phyloP scores from a whole-genome alignment of 2,797 vertebrate genomes.

The Enteromius viviparus region DNA sequence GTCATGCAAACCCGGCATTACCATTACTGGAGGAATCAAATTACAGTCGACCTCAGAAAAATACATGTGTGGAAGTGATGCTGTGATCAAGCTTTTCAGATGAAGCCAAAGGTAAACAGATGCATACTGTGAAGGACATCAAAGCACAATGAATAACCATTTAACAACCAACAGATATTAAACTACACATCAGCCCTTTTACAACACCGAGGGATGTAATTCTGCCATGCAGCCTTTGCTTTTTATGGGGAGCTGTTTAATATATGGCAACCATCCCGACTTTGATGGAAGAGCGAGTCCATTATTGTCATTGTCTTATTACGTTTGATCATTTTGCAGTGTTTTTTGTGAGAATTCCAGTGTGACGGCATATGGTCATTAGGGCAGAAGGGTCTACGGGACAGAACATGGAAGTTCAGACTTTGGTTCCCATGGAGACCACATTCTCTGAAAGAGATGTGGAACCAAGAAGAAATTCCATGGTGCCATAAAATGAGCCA shows the following conservation, averaged over 20 bases:
- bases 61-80: conserved; percentile 7
- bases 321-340: conserved; percentile 15
- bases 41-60: conserved; percentile 8
- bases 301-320: conserved; percentile 7
- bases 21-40: conserved; percentile 3
- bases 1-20: conserved; percentile 12
- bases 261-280: conserved; percentile 29
- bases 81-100: neutral
- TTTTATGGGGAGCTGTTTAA: conserved; percentile 34
- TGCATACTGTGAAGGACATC: conserved; percentile 8
- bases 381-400: conserved; percentile 27
- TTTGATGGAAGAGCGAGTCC: neutral
- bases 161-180: conserved; percentile 22
- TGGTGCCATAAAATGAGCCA: conserved; percentile 54
- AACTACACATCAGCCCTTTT: conserved; percentile 13
- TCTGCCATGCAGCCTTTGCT: neutral
- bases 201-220: conserved; percentile 8
- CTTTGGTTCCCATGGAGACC: conserved; percentile 49
- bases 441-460: conserved; percentile 21
- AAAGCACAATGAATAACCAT: conserved; percentile 28
- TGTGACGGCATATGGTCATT: conserved; percentile 12
- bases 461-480: conserved; percentile 32
- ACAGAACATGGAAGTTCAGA: conserved; percentile 27
- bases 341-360: conserved; percentile 1
- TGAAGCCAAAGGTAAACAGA: neutral